Evolutionary conservation across 1,140 invertebrate genomes (phyloP).

Genomic region (Theocolax elegans): DNA sequence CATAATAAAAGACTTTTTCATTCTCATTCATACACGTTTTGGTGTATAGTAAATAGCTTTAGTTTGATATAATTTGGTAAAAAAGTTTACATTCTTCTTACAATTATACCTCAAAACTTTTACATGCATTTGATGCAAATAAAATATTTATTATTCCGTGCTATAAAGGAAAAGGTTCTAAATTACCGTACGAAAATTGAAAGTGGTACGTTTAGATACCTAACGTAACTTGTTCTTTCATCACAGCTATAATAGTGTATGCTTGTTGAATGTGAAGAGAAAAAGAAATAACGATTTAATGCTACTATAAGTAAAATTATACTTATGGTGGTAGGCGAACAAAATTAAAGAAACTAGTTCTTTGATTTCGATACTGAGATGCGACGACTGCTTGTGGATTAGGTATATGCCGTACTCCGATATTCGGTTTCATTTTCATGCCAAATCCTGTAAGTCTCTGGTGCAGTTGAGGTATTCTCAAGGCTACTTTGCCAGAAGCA

Average conservation of each 20-base stretch:
- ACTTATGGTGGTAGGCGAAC: conserved; percentile 52
- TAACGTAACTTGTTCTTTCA: not conserved
- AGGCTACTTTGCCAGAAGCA: conserved; percentile 52
- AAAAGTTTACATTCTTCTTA: too few species aligned
- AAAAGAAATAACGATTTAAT: not conserved
- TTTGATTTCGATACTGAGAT: conserved; percentile 62
- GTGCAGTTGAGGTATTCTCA: conserved; percentile 61
- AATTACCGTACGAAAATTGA: conserved; percentile 5
- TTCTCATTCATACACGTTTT: too few species aligned
- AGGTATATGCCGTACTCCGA: conserved; percentile 60
- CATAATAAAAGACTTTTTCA: too few species aligned
- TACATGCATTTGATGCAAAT: too few species aligned
- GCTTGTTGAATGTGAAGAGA: not conserved
- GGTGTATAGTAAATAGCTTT: too few species aligned
- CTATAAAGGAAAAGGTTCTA: conserved; percentile 1
- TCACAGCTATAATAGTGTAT: not conserved
- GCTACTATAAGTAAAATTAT: not conserved
- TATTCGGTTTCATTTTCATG: conserved; percentile 62
- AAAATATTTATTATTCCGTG: too few species aligned
- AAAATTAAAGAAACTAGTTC: conserved; percentile 53
- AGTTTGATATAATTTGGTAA: too few species aligned
- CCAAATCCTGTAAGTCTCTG: conserved; percentile 59
- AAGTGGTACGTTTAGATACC: not conserved
- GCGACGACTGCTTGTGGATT: conserved; percentile 62
- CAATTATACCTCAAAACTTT: too few species aligned